Evolutionary conservation across 2,113 vertebrate species (phyloP), one percentile per base, ranked within the genome.

Genomic region (Scomber scombrus): DNA sequence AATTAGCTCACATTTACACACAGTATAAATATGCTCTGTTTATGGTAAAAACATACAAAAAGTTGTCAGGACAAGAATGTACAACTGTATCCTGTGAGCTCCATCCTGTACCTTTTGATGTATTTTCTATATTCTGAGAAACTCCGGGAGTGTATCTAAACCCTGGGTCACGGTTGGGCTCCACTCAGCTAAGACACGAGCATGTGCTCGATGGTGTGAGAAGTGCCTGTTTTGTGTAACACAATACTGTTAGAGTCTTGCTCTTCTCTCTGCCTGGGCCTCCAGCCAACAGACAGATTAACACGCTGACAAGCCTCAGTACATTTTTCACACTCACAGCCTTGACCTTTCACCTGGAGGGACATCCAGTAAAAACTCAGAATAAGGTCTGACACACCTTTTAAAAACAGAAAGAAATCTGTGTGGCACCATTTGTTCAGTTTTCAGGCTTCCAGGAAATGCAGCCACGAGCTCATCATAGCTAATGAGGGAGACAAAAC

Each of bases 201-300:
- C 82, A 73, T 70, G 45, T 76, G 83, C 80, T 89, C 65, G 60
- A 31, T 76, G 72, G 84, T 89, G 82, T 91, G 81, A 91, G 89
- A 92, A 85, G 78, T 78, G 80, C 63, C 79, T 85, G 89, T 88
- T 91, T 73, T 79, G 63, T 68, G 86, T 82, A 89, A 92, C 76
- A 63, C 72, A 75, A 80, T 84, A 74, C 77, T 71, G 78, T 87
- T 57, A 78, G 85, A 90, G 79, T 91, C 82, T 67, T 80, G 81
- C 84, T 86, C 80, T 84, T 84, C 85, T 87, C 84, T 76, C 71
- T 56, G 78, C 73, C 87, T 69, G 89, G 91, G 90, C 89, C 80
- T 58, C 62, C 3, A 63, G 83, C 90, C 91, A 91, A 82, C 85
- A 74, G 84, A 75, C 82, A 70, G 83, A 94, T 93, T 84, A 92